Conservation (phyloP, 2,797 vertebrate genomes). For the Sebastes trivittatus region DNA sequence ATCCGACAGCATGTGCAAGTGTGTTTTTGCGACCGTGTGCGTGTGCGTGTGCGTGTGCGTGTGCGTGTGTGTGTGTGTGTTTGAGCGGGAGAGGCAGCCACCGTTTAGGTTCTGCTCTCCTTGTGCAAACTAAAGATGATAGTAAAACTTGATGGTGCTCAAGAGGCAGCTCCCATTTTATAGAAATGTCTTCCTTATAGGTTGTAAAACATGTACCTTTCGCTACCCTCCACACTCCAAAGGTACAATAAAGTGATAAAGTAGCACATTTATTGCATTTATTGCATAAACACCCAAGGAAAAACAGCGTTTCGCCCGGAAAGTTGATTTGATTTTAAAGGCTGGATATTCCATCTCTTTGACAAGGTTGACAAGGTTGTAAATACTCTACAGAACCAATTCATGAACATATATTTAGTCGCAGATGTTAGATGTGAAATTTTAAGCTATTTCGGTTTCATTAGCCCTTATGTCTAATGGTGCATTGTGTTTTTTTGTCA, state of each 20-base stretch:
- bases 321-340: slow-evolving; percentile 56
- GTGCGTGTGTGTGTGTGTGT: slow-evolving; percentile 1
- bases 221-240: slow-evolving; percentile 55
- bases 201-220: slow-evolving; percentile 74
- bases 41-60: slow-evolving; percentile 4
- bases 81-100: slow-evolving; percentile 25
- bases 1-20: not conserved
- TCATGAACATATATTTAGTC: slow-evolving; percentile 8
- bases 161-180: slow-evolving; percentile 74
- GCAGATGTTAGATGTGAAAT: slow-evolving; percentile 11
- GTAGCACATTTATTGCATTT: slow-evolving; percentile 60
- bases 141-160: slow-evolving; percentile 77
- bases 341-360: slow-evolving; percentile 26
- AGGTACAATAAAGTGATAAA: slow-evolving; percentile 68
- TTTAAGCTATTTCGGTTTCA: not conserved
- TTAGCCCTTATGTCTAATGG: not conserved
- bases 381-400: slow-evolving; percentile 17
- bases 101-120: slow-evolving; percentile 58
- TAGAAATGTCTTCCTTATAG: slow-evolving; percentile 72
- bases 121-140: slow-evolving; percentile 64
- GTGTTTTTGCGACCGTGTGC: slow-evolving; percentile 8
- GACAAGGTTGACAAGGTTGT: slow-evolving; percentile 30
- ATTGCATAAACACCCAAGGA: slow-evolving; percentile 61
- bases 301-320: slow-evolving; percentile 30
- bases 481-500: not conserved